Percentiles rank a stretch among this genome's conserved stretches.
These are phyloP conservation scores for Caenorhabditis briggsae DNA, from an alignment of 1,140 invertebrate genomes.

Conservation along the genomic window DNA sequence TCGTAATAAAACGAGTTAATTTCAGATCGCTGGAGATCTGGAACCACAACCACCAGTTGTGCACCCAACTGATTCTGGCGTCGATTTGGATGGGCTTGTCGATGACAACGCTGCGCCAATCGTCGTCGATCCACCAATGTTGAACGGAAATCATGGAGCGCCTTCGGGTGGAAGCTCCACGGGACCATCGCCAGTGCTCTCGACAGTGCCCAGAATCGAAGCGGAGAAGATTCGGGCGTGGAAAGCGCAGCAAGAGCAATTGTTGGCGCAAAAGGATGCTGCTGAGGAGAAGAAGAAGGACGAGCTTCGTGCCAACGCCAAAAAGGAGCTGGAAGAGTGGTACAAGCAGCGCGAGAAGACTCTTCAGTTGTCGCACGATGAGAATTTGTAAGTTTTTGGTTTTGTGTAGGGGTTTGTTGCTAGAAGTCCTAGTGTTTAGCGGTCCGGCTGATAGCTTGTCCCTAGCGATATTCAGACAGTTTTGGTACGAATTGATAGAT, in stretches of 20 bases:
- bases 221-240: constrained; percentile 45
- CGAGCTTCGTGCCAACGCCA: constrained; percentile 15
- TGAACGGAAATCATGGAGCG: constrained; percentile 32
- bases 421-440: too few relatives aligned
- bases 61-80: constrained; percentile 42
- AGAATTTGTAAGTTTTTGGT: constrained; percentile 25
- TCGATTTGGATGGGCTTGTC: constrained; percentile 42
- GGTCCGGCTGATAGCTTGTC: too few relatives aligned
- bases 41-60: constrained; percentile 10
- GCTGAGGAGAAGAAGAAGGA: constrained; percentile 35
- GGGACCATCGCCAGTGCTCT: constrained; percentile 14
- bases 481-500: too few relatives aligned
- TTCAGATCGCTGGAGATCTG: constrained; percentile 28
- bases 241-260: constrained; percentile 33
- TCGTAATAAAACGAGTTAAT: not conserved
- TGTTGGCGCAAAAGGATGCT: not conserved
- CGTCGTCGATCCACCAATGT: not conserved
- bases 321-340: constrained; percentile 35
- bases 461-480: too few relatives aligned
- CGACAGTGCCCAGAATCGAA: constrained; percentile 24
- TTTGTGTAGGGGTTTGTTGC: too few relatives aligned
- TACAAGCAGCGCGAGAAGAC: constrained; percentile 37
- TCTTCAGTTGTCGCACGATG: constrained; percentile 40
- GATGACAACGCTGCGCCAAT: constrained; percentile 11
- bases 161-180: not conserved